Base-by-base conservation (phyloP, 37 sponge, comb jelly and placozoan genomes). In the Halichondria panicea region DNA sequence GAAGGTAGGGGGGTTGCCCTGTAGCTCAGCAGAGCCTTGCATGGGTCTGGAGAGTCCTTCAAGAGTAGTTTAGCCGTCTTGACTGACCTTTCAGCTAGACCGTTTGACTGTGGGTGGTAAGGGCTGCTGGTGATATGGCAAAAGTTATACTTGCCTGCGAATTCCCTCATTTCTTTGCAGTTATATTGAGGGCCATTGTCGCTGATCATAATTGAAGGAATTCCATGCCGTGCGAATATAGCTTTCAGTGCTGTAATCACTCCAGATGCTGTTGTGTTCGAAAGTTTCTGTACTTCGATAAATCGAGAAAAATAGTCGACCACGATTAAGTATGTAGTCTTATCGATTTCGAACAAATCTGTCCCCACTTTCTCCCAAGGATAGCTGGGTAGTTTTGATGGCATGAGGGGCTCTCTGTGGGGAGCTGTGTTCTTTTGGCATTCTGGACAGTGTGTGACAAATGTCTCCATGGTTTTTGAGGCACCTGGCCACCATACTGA, bases 171-270 rank as follows among this genome's bases (percentile, higher is more conserved):
- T 25, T 77, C 73, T 40, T 45, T 11, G 31, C 80, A 79, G 19
- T 37, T 12, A 72, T 55, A 86, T 46, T 86, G 87, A 25, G 87
- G 73, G 12, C 86, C 86, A 68, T 86, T 86, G 54, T 85, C 56
- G 24, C 72, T 71, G 25, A 35, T 7, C 36, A 71, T 38, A 3
- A 35, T 31, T 71, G 53, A 56, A 4, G 72, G 72, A 18, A 71
- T 71, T 3, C 72, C 72, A 55, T 55, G 57, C 19, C 72, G 12
- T 7, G 72, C 34, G 40, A 71, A 71, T 4, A 55, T 33, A 13
- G 57, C 7, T 55, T 71, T 53, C 22, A 71, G 40, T 33, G 36
- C 72, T 34, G 35, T 15, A 33, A 71, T 55, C 21, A 71, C 72
- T 19, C 4, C 40, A 35, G 4, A 15, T 32, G 74, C 37, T 59